Percentiles rank a stretch among this genome's conserved stretches.
These are phyloP conservation scores for Automeris io DNA, from an alignment of 2,888 invertebrate genomes.

Conservation along the genomic window DNA sequence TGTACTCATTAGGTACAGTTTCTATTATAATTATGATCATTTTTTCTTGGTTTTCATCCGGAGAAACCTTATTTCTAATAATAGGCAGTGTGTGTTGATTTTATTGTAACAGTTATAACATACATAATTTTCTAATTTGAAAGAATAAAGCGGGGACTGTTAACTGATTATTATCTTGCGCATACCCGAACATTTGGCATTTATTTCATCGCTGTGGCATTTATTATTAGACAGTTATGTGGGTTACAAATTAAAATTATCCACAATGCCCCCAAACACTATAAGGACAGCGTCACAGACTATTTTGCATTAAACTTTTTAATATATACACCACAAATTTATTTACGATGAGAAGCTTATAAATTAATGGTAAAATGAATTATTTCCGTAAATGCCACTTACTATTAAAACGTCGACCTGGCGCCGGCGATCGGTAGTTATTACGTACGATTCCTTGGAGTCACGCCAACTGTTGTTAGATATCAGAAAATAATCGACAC, in stretches of 20 bases:
- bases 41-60: no score
- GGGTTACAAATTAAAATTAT: conserved; percentile 7
- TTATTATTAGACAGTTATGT: conserved; percentile 8
- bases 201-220: conserved; percentile 2
- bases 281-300: conserved; percentile 20
- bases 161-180: neutral
- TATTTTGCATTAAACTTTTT: conserved; percentile 20
- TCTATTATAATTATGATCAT: no score
- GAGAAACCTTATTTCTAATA: no score
- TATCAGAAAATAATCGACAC: conserved; percentile 43
- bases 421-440: conserved; percentile 64
- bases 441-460: conserved; percentile 63
- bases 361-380: conserved; percentile 31
- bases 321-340: conserved; percentile 15
- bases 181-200: neutral
- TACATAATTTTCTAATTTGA: no score
- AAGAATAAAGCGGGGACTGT: no score
- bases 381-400: conserved; percentile 49
- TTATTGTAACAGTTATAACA: no score
- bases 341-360: conserved; percentile 22
- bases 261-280: neutral
- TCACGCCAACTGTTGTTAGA: conserved; percentile 49
- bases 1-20: no score
- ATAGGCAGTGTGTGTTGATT: no score
- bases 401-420: conserved; percentile 47